Evolutionary conservation across 2,797 vertebrate genomes (phyloP), one percentile per base, ranked within the genome.

Genomic region (Anniella stebbinsi): DNA sequence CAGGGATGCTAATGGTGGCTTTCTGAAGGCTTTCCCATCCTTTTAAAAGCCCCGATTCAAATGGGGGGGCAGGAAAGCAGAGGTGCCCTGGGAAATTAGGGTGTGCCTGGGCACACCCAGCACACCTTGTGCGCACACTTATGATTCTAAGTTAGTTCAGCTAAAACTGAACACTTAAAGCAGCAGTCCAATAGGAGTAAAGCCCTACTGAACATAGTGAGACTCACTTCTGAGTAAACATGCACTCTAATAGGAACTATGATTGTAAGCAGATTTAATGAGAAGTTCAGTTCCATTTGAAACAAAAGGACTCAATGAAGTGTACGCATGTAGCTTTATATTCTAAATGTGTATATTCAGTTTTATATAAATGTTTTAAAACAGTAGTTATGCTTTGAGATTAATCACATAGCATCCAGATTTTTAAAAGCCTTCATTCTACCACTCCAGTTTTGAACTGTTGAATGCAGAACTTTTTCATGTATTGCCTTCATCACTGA

Each of bases 121-220:
- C n/a, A n/a, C n/a, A n/a, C n/a, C n/a, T n/a, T n/a, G n/a, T n/a
- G n/a, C n/a, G n/a, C n/a, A n/a, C n/a, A n/a, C n/a, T n/a, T n/a
- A n/a, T n/a, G n/a, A n/a, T n/a, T 84, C 45, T 70, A 84, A 84
- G 41, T 69, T 45, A 70, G 21, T 84, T 84, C 25, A 84, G 41
- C 30, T 6, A n/a, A n/a, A n/a, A n/a, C n/a, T n/a, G n/a, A n/a
- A n/a, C 21, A 48, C 17, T 67, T 66, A 84, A 69, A 41, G 17
- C 60, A 63, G 60, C 21, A 63, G 6, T 63, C 21, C 60, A 23
- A 63, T 63, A 23, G 60, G 60, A 63, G 60, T 63, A 60, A 63
- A 82, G 48, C 48, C 11, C 51, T 21, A 81, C 18, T 60, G 57
- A 81, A 81, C 10, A 81, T 60, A 81, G 51, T 45, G 2, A 9